Conservation (phyloP, 2,888 invertebrate species). For the Crossocerus cetratus region DNA sequence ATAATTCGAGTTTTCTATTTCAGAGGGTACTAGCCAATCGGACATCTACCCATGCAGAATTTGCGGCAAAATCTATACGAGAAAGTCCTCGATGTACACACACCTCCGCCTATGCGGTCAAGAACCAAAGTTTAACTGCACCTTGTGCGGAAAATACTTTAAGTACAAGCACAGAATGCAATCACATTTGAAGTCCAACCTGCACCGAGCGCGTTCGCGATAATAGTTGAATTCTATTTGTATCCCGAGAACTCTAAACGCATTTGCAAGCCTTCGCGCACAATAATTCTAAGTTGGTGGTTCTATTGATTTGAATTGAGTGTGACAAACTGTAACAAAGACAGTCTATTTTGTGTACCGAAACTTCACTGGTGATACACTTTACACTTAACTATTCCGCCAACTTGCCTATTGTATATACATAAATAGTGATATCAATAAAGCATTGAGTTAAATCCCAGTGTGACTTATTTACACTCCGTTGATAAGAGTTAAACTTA, state of each 20-base stretch:
- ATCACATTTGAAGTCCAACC: slow-evolving; percentile 63
- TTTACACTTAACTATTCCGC: no score
- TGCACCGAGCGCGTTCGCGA: slow-evolving; percentile 37
- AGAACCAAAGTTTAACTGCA: slow-evolving; percentile 73
- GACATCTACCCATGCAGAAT: slow-evolving; percentile 58
- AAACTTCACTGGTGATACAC: no score
- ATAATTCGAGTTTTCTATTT: slow-evolving; percentile 48
- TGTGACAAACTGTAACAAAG: slow-evolving; percentile 8
- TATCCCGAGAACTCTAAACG: no score
- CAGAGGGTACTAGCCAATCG: slow-evolving; percentile 33
- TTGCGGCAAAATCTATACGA: slow-evolving; percentile 67
- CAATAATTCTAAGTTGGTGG: no score
- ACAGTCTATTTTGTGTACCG: no score
- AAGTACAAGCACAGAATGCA: slow-evolving; percentile 71
- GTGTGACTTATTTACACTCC: background rate
- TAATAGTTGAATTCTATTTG: background rate
- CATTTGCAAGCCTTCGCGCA: no score
- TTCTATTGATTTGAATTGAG: no score
- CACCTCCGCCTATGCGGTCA: slow-evolving; percentile 72
- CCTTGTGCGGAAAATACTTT: slow-evolving; percentile 71
- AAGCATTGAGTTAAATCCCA: slow-evolving; percentile 28
- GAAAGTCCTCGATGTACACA: slow-evolving; percentile 71
- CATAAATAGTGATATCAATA: slow-evolving; percentile 31
- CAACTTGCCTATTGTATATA: background rate
- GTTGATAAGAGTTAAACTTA: no score